Percentiles rank a stretch among this genome's conserved stretches.
Conservation (phyloP, 2,888 invertebrate genomes). For the Melieria crassipennis region DNA sequence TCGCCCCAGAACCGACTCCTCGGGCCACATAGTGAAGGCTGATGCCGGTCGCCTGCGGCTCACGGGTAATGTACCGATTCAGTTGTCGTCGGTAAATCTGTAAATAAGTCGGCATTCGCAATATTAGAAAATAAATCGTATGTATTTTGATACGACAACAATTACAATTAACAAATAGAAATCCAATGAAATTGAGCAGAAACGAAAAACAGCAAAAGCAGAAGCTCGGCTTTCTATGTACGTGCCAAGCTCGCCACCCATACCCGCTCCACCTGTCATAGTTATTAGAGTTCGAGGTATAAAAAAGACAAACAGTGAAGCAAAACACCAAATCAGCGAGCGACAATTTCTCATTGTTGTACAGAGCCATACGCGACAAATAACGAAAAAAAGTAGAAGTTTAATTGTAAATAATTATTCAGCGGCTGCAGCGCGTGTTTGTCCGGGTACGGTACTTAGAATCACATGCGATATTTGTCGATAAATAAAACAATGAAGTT, state of each 20-base stretch:
- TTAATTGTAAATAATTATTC: constrained; percentile 42
- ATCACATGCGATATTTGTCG: constrained; percentile 32
- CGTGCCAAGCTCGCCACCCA: background rate
- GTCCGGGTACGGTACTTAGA: constrained; percentile 10
- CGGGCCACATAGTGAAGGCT: too few species aligned
- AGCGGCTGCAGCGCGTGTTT: constrained; percentile 21
- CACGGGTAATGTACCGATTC: too few species aligned
- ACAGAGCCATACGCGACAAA: constrained; percentile 1
- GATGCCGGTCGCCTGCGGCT: too few species aligned
- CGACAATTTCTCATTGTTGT: background rate
- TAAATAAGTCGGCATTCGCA: too few species aligned
- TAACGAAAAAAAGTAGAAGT: background rate
- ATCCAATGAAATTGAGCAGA: too few species aligned
- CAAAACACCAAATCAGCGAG: background rate
- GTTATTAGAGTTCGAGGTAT: background rate
- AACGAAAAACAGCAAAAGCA: too few species aligned
- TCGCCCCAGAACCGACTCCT: too few species aligned
- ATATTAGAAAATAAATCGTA: too few species aligned
- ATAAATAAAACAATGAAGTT: constrained; percentile 31
- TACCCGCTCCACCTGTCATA: background rate
- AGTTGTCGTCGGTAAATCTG: too few species aligned
- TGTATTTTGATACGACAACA: too few species aligned
- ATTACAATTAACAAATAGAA: too few species aligned
- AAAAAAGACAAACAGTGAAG: constrained; percentile 4
- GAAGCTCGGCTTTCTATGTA: too few species aligned